Evolutionary conservation across 2,888 invertebrate species (phyloP).

Genomic region (Schrankia costaestrigalis): DNA sequence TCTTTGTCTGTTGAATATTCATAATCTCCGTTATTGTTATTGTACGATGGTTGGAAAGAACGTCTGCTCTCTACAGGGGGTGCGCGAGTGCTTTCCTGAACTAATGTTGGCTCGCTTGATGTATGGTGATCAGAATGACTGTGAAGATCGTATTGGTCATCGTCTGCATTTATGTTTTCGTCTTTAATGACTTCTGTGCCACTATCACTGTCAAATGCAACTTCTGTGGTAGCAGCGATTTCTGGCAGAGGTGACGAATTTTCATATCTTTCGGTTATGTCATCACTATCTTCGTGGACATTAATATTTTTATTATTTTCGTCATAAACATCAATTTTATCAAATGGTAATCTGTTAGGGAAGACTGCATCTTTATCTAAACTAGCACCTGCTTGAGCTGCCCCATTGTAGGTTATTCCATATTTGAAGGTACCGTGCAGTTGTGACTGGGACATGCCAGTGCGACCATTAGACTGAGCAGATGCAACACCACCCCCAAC

Average conservation of each 20-base stretch:
- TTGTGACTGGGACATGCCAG: conserved; percentile 91
- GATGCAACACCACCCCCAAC: conserved; percentile 89
- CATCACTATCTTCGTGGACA: conserved; percentile 38
- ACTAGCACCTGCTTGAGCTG: conserved; percentile 91
- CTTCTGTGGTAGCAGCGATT: conserved; percentile 24
- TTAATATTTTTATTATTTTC: conserved; percentile 65
- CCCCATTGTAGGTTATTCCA: conserved; percentile 88
- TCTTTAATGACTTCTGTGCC: conserved; percentile 32
- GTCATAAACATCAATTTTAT: conserved; percentile 69
- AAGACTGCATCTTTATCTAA: conserved; percentile 78
- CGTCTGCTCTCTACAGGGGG: conserved; percentile 54
- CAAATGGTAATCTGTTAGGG: conserved; percentile 61
- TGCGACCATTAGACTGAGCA: conserved; percentile 87
- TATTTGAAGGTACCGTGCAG: conserved; percentile 90
- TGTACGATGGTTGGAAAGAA: conserved; percentile 56
- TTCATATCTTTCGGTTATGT: conserved; percentile 29
- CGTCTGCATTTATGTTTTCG: conserved; percentile 30
- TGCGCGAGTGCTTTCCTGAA: conserved; percentile 31
- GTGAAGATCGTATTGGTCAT: conserved; percentile 47
- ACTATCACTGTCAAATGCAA: conserved; percentile 25
- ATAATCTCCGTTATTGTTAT: conserved; percentile 49
- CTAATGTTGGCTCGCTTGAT: conserved; percentile 29
- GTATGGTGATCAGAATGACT: conserved; percentile 67
- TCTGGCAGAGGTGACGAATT: conserved; percentile 23
- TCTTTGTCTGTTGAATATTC: conserved; percentile 66